Percentiles rank a stretch among this genome's conserved stretches.
Evolutionary conservation across 1,140 invertebrate species (phyloP).

Genomic region (Scaptodrosophila lebanonensis): DNA sequence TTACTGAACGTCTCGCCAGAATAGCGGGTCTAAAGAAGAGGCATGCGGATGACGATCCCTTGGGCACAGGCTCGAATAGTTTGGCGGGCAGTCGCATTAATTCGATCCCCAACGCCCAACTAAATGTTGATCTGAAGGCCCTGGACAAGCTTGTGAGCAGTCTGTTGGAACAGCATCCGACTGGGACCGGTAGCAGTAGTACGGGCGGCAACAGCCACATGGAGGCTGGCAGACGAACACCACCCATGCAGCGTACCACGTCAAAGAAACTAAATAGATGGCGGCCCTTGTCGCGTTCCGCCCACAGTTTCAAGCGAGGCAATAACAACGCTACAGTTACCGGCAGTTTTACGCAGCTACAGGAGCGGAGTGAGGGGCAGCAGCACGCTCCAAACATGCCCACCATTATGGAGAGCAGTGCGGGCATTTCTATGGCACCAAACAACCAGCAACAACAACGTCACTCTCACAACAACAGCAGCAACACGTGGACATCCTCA

Average conservation of each 20-base stretch:
- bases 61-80: conserved; percentile 42
- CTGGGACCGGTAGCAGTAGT: conserved; percentile 9
- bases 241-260: conserved; percentile 39
- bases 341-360: conserved; percentile 46
- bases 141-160: conserved; percentile 70
- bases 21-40: conserved; percentile 65
- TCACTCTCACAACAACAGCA: conserved; percentile 6
- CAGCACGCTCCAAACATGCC: conserved; percentile 64
- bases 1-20: conserved; percentile 66
- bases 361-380: conserved; percentile 44
- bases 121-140: conserved; percentile 63
- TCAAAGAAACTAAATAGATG: conserved; percentile 71
- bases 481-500: conserved; percentile 47
- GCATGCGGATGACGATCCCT: conserved; percentile 26
- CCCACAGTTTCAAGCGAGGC: conserved; percentile 48
- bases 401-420: conserved; percentile 69
- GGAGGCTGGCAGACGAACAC: conserved; percentile 37
- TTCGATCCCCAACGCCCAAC: conserved; percentile 63
- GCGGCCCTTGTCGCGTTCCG: conserved; percentile 67
- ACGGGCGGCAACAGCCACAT: conserved; percentile 6
- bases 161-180: conserved; percentile 61
- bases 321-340: conserved; percentile 22
- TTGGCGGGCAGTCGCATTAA: conserved; percentile 64
- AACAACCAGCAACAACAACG: conserved; percentile 43
- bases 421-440: conserved; percentile 15